Base-by-base conservation (phyloP, 2,888 invertebrate genomes). In the Agrilus mali region DNA sequence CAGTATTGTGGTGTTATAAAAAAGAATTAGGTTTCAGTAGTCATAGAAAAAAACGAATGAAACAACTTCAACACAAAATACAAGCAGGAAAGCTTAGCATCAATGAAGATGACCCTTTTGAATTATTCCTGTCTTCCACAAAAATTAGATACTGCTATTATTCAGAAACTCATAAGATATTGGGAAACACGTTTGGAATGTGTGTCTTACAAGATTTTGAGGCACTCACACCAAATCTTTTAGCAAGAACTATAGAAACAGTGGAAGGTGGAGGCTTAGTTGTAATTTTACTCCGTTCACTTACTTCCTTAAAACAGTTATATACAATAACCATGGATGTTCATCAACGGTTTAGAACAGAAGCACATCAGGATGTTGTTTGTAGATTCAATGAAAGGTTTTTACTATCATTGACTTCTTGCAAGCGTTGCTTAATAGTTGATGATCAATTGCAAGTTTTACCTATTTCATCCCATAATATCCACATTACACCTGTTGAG, bases 251-350 rank as follows among this genome's bases (percentile, higher is more conserved):
- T 0, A 78, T 98, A 52, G 98, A 98, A 73, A 98, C 97, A 0
- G 93, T 98, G 0, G 94, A 96, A 70, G 97, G 97, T 17, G 66
- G 66, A 41, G 67, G 67, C 13, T 72, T 97, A 0, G 78, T 98
- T 43, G 81, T 96, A 39, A 73, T 99, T 47, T 71, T 99, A 7
- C 71, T 98, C 12, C 82, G 86, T 59, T 79, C 85, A 1, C 75
- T 98, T 59, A 75, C 78, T 43, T 96, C 96, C 0, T 70, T 99
- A 17, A 82, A 90, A 60, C 96, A 98, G 63, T 72, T 99, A 4
- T 97, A 89, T 63, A 87, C 96, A 0, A 85, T 98, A 75, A 83
- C 84, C 50, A 99, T 99, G 98, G 98, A 98, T 73, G 95, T 98
- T 1, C 98, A 98, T 71, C 81, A 89, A 50, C 76, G 90, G 53